Percentiles rank a stretch among this genome's conserved stretches.
Evolutionary conservation across 2,888 invertebrate genomes (phyloP).

Genomic region (Hemithea aestivaria): DNA sequence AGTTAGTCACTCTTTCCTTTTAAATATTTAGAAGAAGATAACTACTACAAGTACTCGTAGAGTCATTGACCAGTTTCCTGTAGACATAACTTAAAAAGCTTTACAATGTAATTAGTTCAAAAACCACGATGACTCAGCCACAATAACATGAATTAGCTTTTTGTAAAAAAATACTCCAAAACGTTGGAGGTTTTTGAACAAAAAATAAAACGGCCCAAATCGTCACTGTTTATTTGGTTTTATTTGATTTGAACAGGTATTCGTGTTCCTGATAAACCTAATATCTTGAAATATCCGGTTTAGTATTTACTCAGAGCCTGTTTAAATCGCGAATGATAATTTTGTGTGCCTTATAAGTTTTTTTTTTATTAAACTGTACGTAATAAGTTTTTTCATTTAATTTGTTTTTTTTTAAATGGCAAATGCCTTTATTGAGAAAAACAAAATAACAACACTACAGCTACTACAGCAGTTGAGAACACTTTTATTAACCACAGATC

Average conservation of each 20-base stretch:
- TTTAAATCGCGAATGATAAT: too few relatives aligned
- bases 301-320: neutral
- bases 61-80: neutral
- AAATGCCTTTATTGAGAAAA: too few relatives aligned
- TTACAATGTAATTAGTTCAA: slow-evolving; percentile 7
- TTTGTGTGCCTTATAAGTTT: too few relatives aligned
- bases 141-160: slow-evolving; percentile 24
- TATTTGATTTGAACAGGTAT: slow-evolving; percentile 15
- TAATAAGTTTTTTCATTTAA: too few relatives aligned
- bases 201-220: slow-evolving; percentile 16
- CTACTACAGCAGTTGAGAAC: too few relatives aligned
- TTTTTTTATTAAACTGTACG: too few relatives aligned
- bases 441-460: too few relatives aligned
- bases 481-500: too few relatives aligned
- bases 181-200: slow-evolving; percentile 9
- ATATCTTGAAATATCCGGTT: slow-evolving; percentile 8
- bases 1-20: too few relatives aligned
- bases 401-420: too few relatives aligned
- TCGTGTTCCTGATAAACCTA: slow-evolving; percentile 10
- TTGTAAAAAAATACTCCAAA: slow-evolving; percentile 18
- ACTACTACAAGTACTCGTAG: too few relatives aligned
- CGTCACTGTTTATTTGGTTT: slow-evolving; percentile 8
- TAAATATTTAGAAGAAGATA: too few relatives aligned
- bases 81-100: slow-evolving; percentile 9
- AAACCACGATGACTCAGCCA: slow-evolving; percentile 15